Conservation (phyloP, 2,888 invertebrate genomes). For the Phortica okadai region DNA sequence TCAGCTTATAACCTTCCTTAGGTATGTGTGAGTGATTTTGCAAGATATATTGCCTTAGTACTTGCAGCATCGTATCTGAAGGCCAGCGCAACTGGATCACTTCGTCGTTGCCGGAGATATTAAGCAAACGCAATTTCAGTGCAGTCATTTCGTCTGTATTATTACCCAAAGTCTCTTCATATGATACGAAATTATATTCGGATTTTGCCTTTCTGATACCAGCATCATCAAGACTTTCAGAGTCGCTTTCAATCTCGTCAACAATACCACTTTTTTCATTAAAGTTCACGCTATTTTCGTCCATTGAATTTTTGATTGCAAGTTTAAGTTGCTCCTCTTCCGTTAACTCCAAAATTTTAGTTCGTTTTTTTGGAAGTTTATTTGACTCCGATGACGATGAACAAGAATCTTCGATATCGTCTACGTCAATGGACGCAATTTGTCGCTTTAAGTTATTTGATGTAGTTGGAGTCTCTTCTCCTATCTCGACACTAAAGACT, state of each 20-base stretch:
- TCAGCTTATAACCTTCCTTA: conserved; percentile 72
- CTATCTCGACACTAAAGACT: conserved; percentile 60
- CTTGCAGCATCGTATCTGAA: conserved; percentile 71
- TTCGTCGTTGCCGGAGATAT: conserved; percentile 65
- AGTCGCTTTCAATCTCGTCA: conserved; percentile 58
- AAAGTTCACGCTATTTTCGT: conserved; percentile 64
- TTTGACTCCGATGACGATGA: conserved; percentile 45
- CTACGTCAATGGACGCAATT: conserved; percentile 53
- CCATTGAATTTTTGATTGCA: conserved; percentile 76
- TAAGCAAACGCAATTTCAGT: conserved; percentile 69
- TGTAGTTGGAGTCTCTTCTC: conserved; percentile 63
- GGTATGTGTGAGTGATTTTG: conserved; percentile 73
- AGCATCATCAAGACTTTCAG: conserved; percentile 65
- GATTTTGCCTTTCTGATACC: conserved; percentile 61
- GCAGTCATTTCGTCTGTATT: conserved; percentile 66
- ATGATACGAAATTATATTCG: conserved; percentile 55
- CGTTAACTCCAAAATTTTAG: conserved; percentile 68
- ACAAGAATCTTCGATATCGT: conserved; percentile 51
- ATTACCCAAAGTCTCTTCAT: conserved; percentile 62
- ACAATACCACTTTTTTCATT: conserved; percentile 34
- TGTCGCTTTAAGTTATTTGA: conserved; percentile 55
- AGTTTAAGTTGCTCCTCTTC: conserved; percentile 75
- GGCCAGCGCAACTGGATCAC: conserved; percentile 75
- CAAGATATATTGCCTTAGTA: conserved; percentile 69
- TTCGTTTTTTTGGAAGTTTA: conserved; percentile 60